A percentile compares a stretch with the other conserved stretches of the same genome.
phyloP scores from a whole-genome alignment of 2,888 invertebrate genomes.

The Incurvaria masculella region DNA sequence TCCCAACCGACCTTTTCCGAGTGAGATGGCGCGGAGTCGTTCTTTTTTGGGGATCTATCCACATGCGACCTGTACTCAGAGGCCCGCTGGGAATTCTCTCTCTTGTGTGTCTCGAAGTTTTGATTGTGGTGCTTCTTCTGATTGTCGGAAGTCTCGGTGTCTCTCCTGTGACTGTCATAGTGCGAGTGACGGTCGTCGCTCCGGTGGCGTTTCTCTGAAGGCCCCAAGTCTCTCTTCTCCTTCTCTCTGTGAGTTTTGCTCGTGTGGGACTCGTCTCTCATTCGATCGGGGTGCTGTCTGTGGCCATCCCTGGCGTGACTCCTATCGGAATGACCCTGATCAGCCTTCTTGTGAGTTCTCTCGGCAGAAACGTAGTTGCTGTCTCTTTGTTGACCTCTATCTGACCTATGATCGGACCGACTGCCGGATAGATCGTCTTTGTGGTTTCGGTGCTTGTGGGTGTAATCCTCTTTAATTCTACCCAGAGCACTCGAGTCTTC shows the following conservation, averaged over 20 bases:
- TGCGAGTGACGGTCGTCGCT: neutral
- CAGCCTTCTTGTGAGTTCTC: too few species aligned
- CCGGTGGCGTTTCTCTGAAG: neutral
- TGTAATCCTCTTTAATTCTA: neutral
- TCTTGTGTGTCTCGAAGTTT: conserved; percentile 18
- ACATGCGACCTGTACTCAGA: neutral
- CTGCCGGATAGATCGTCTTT: neutral
- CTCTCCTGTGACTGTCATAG: neutral
- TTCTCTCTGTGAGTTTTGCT: neutral
- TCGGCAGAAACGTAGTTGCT: too few species aligned
- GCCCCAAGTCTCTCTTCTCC: neutral
- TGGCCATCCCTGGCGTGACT: too few species aligned
- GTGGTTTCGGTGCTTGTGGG: neutral
- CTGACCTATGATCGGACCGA: neutral
- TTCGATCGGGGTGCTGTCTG: neutral
- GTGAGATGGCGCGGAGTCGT: too few species aligned
- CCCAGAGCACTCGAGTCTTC: neutral
- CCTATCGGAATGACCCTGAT: neutral
- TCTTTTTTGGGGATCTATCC: conserved; percentile 21
- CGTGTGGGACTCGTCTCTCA: neutral
- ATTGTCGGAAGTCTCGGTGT: neutral
- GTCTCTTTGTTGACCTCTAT: neutral
- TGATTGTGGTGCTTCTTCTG: too few species aligned
- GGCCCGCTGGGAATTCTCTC: conserved; percentile 20
- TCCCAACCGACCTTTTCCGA: conserved; percentile 19